Evolutionary conservation across 2,113 vertebrate species (phyloP).

Genomic region (Poeciliopsis occidentalis): DNA sequence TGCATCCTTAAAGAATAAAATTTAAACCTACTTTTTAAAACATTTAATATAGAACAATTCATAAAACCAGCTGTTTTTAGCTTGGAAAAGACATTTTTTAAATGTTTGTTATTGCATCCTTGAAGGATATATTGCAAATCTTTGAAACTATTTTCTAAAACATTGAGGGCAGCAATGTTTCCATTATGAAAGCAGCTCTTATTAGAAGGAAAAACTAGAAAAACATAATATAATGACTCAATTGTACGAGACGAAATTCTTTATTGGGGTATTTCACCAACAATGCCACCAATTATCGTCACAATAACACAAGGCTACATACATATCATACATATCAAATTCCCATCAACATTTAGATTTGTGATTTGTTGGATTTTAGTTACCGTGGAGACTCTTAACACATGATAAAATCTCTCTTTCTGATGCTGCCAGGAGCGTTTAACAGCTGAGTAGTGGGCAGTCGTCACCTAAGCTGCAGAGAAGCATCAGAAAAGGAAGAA

Average conservation of each 20-base stretch:
- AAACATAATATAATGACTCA: not conserved
- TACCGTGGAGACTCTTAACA: slow-evolving; percentile 63
- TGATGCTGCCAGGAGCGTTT: slow-evolving; percentile 37
- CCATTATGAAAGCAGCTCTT: not conserved
- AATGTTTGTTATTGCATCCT: not conserved
- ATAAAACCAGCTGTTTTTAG: too few relatives aligned
- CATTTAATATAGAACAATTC: too few relatives aligned
- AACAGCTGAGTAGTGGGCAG: slow-evolving; percentile 39
- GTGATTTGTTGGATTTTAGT: slow-evolving; percentile 37
- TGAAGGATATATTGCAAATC: slow-evolving; percentile 16
- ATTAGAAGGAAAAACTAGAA: not conserved
- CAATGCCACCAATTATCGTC: slow-evolving; percentile 46
- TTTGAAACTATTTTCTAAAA: not conserved
- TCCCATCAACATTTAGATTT: slow-evolving; percentile 28
- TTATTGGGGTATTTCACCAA: slow-evolving; percentile 58
- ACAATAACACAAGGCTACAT: slow-evolving; percentile 55
- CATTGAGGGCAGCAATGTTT: not conserved
- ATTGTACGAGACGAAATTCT: slow-evolving; percentile 11
- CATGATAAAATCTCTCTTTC: slow-evolving; percentile 2
- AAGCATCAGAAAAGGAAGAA: not conserved
- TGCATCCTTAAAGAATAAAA: too few relatives aligned
- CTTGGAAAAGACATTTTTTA: too few relatives aligned
- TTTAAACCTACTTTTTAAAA: too few relatives aligned
- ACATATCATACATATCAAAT: slow-evolving; percentile 20
- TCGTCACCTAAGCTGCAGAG: slow-evolving; percentile 5